Evolutionary conservation across 2,888 invertebrate genomes (phyloP), one percentile per base, ranked within the genome.

Genomic region (Arctia plantaginis): DNA sequence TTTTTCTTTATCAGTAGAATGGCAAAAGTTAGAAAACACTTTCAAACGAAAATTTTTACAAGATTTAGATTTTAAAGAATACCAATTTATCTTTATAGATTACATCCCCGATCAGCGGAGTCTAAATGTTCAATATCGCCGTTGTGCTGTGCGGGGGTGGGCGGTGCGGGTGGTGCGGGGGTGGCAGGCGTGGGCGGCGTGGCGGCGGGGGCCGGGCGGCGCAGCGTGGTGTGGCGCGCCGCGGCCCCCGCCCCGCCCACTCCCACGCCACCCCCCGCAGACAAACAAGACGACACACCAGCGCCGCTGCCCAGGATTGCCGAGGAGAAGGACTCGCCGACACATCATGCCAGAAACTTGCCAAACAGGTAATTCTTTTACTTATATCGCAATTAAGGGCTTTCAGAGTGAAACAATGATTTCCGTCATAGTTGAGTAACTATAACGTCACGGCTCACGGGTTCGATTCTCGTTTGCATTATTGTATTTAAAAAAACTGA

Each of bases 31-130:
- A 51, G 44, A 44, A 18, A 18, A 44, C 15, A n/a, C n/a, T n/a
- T 47, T 47, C 47, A 20, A 18, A 47, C 20, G 23, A 7, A 6
- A 39, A 39, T 39, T 39, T 6, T 51, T 1, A 0, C 15, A 51
- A 51, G 51, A 23, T 23, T 51, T 51, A 1, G 23, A 23, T 23
- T 20, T 20, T 23, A 51, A 23, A 0, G 8, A 8, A 51, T 51
- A 20, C 6, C 20, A 23, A 23, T 51, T 51, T 27, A 39, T 55
- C 3, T 68, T 47, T 70, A 8, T 82, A 95, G 99, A 74, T 94
- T 99, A 66, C 99, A 99, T 92, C 99, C 99, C 0, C 97, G 99
- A 33, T 98, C 98, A 69, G 98, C 98, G 0, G 98, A 98, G 88
- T 97, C 96, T 23, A 98, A 98, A 87, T 97, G 97, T 86, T 97